These are phyloP conservation scores for Sphyrna mokarran DNA, from an alignment of 2,113 vertebrate genomes.

Conservation along the genomic window DNA sequence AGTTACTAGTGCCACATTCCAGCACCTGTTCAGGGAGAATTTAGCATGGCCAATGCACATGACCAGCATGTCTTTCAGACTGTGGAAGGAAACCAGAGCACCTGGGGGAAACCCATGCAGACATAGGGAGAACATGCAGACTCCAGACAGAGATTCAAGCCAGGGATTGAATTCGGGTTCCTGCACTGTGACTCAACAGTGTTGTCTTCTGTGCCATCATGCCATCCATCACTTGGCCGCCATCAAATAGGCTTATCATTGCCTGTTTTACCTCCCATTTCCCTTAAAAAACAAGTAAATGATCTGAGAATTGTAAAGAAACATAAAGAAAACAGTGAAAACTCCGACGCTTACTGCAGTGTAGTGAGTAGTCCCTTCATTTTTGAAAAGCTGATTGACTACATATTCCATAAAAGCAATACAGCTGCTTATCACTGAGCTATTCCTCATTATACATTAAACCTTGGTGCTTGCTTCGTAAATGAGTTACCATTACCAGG, in stretches of 20 bases:
- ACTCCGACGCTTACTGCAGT: neutral
- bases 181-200: too few species aligned
- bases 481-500: neutral
- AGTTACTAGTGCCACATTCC: too few species aligned
- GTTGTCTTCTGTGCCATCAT: too few species aligned
- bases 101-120: too few species aligned
- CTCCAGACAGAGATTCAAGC: too few species aligned
- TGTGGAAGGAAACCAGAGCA: too few species aligned
- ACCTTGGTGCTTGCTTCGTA: neutral
- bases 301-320: neutral
- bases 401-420: neutral
- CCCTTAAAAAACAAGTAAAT: neutral
- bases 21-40: too few species aligned
- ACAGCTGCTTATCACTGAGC: neutral
- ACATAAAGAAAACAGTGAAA: too few species aligned
- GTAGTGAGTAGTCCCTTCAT: neutral
- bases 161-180: too few species aligned
- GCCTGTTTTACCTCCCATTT: neutral
- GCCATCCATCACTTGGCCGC: neutral
- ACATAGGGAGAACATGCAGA: too few species aligned
- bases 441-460: neutral
- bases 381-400: neutral
- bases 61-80: too few species aligned
- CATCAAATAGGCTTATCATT: neutral
- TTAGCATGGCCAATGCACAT: too few species aligned